Conservation (phyloP, 2,113 vertebrate genomes). For the Corvus cornix region DNA sequence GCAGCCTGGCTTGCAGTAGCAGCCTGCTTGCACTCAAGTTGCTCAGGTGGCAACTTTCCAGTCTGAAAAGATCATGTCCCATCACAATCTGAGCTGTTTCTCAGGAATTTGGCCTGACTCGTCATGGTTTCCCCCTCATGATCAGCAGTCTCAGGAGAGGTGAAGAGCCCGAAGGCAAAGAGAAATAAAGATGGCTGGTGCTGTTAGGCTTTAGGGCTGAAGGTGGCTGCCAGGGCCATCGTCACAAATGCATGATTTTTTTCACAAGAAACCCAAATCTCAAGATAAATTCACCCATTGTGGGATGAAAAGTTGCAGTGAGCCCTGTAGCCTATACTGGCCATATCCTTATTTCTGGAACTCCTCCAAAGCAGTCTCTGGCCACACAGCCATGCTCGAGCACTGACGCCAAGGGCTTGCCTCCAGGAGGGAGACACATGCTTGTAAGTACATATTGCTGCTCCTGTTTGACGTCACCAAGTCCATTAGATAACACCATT, state of each 20-base stretch:
- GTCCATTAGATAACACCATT: slow-evolving; percentile 41
- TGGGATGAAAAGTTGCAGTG: neutral
- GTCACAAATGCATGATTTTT: neutral
- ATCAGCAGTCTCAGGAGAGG: neutral
- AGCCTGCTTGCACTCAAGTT: neutral
- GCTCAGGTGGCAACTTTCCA: neutral
- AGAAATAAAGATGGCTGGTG: neutral
- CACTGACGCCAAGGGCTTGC: neutral
- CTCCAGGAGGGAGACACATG: neutral
- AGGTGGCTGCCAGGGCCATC: neutral
- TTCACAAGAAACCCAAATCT: neutral
- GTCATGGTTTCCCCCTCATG: neutral
- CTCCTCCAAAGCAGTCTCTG: neutral
- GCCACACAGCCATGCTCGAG: neutral
- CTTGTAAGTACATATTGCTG: neutral
- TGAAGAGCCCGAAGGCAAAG: neutral
- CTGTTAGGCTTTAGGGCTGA: neutral
- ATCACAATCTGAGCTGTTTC: neutral
- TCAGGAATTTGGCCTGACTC: neutral
- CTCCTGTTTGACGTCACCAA: neutral
- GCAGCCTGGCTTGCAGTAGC: neutral
- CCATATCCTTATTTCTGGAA: neutral
- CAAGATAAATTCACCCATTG: neutral
- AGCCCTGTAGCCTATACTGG: neutral
- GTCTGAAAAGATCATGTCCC: neutral